phyloP scores from a whole-genome alignment of 1,140 invertebrate species.

The Drosophila melanogaster region DNA sequence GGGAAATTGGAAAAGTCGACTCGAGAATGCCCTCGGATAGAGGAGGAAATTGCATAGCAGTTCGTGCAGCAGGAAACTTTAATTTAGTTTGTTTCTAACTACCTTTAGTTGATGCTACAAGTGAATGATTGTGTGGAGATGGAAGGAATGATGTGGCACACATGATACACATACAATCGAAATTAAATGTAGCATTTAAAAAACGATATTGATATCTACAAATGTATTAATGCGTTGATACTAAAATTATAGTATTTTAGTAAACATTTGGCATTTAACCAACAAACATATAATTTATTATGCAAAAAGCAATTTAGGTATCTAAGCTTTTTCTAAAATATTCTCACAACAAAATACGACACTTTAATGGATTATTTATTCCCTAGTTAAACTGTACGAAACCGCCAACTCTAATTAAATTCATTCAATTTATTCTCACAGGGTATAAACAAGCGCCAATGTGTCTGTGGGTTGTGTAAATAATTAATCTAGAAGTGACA shows the following conservation, averaged over 20 bases:
- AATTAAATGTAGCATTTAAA: too few species aligned
- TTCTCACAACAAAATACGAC: too few species aligned
- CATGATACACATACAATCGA: too few species aligned
- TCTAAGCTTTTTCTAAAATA: neutral
- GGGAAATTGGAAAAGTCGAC: conserved; percentile 26
- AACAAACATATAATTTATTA: too few species aligned
- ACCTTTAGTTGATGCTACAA: neutral
- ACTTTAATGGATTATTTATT: conserved; percentile 23
- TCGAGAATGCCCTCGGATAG: conserved; percentile 12
- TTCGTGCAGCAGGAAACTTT: neutral
- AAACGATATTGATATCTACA: too few species aligned
- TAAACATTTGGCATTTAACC: too few species aligned
- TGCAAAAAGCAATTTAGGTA: too few species aligned
- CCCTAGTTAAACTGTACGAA: conserved; percentile 8
- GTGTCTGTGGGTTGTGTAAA: conserved; percentile 56
- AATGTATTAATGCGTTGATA: too few species aligned
- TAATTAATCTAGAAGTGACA: conserved; percentile 77
- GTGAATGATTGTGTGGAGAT: too few species aligned
- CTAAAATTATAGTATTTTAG: too few species aligned
- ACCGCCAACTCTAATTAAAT: conserved; percentile 32
- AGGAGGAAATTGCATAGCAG: conserved; percentile 16
- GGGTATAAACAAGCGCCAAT: conserved; percentile 11
- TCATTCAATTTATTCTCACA: conserved; percentile 31
- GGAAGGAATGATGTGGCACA: too few species aligned
- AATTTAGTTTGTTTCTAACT: neutral